phyloP scores from a whole-genome alignment of 2,113 vertebrate genomes.

The Puma concolor region DNA sequence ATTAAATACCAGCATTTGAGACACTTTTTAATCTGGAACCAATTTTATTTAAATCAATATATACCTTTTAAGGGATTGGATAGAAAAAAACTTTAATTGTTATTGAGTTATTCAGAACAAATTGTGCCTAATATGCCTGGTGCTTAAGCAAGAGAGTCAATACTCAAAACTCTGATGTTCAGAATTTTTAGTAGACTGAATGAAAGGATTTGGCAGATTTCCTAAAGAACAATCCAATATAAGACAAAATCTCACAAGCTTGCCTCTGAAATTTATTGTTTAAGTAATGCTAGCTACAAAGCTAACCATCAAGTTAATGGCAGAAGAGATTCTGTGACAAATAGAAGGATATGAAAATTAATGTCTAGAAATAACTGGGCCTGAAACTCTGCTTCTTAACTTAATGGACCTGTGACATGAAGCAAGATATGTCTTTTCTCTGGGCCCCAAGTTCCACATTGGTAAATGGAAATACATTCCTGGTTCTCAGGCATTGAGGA shows the following conservation, averaged over 20 bases:
- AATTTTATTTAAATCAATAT: constrained; percentile 42
- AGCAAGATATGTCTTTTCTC: not conserved
- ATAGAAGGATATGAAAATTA: constrained; percentile 15
- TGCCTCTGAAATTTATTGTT: constrained; percentile 35
- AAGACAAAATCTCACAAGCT: constrained; percentile 36
- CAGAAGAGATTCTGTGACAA: not conserved
- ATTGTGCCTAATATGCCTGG: not conserved
- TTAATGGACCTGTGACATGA: not conserved
- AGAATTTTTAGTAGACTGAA: not conserved
- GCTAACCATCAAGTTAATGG: not conserved
- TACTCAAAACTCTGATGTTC: not conserved
- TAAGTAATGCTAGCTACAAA: constrained; percentile 34
- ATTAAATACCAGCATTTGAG: not conserved
- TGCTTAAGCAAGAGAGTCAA: constrained; percentile 9
- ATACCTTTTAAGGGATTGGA: not conserved
- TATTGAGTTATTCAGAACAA: constrained; percentile 48
- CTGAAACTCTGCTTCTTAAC: not conserved
- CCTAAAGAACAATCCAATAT: constrained; percentile 26
- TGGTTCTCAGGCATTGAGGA: not conserved
- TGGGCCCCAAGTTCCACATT: not conserved
- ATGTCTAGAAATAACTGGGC: constrained; percentile 8
- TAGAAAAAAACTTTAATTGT: not conserved
- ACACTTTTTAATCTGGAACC: not conserved
- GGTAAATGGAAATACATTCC: not conserved
- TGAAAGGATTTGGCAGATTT: not conserved